Evolutionary conservation across 2,797 vertebrate species (phyloP).

Genomic region (Crocodylus rhombifer): DNA sequence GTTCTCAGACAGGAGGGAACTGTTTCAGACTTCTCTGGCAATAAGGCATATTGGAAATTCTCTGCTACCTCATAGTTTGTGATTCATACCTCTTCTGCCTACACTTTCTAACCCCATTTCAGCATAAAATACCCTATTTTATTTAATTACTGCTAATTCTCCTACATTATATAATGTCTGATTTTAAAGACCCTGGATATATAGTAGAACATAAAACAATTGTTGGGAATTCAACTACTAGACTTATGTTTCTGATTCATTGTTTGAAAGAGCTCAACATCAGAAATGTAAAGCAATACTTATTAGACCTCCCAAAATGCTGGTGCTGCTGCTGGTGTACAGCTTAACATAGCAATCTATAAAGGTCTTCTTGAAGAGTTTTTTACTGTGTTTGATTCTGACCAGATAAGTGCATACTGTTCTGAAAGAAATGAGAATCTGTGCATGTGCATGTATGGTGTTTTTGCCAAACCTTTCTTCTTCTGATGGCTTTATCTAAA

Average conservation of each 20-base stretch:
- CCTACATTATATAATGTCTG: neutral
- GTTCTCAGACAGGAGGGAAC: neutral
- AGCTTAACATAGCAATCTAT: neutral
- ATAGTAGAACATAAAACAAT: neutral
- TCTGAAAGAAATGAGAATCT: neutral
- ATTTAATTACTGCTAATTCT: neutral
- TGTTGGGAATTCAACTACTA: neutral
- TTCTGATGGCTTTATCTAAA: neutral
- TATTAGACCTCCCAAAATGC: neutral
- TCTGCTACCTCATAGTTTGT: neutral
- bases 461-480: neutral
- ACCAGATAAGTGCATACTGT: constrained; percentile 6
- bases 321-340: neutral
- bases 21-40: neutral
- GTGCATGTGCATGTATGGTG: neutral
- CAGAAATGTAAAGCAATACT: neutral
- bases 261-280: neutral
- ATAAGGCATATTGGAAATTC: neutral
- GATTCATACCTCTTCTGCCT: neutral
- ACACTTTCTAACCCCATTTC: neutral
- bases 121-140: neutral
- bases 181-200: neutral
- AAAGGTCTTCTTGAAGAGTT: neutral
- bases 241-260: neutral
- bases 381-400: constrained; percentile 23